Evolutionary conservation across 2,888 invertebrate genomes (phyloP).

Genomic region (Eulithis prunata): DNA sequence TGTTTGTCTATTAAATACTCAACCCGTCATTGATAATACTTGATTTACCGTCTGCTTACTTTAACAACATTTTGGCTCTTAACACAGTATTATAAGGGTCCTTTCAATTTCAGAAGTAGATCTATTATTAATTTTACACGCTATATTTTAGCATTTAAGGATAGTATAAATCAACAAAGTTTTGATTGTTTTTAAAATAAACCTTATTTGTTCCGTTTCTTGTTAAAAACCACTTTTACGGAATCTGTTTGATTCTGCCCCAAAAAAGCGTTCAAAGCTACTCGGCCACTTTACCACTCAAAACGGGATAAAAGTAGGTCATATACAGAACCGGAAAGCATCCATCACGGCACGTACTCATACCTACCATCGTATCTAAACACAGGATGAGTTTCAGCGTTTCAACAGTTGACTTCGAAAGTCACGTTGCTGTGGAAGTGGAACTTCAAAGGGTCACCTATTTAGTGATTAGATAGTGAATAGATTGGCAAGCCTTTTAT

Average conservation of each 20-base stretch:
- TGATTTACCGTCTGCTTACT: background rate
- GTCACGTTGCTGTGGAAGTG: constrained; percentile 32
- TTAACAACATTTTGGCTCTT: too few species aligned
- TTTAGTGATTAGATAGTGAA: background rate
- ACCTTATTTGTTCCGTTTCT: background rate
- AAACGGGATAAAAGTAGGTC: constrained; percentile 20
- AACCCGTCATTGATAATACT: too few species aligned
- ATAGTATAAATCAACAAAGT: too few species aligned
- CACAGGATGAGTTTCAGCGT: constrained; percentile 30
- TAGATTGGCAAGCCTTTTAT: background rate
- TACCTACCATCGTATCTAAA: constrained; percentile 26
- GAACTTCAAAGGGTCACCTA: constrained; percentile 3
- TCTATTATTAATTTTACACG: background rate
- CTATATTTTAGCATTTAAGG: background rate
- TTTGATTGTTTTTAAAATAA: background rate
- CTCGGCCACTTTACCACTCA: constrained; percentile 13
- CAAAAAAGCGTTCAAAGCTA: background rate
- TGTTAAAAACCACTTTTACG: background rate
- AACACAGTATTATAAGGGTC: too few species aligned
- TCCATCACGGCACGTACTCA: constrained; percentile 27
- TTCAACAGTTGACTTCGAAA: constrained; percentile 30
- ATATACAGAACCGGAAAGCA: constrained; percentile 21
- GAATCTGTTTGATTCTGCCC: background rate
- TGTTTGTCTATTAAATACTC: too few species aligned
- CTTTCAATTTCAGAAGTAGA: too few species aligned